Percentiles rank a stretch among this genome's conserved stretches.
Evolutionary conservation across 1,140 invertebrate genomes (phyloP).

Genomic region (Temnothorax longispinosus): DNA sequence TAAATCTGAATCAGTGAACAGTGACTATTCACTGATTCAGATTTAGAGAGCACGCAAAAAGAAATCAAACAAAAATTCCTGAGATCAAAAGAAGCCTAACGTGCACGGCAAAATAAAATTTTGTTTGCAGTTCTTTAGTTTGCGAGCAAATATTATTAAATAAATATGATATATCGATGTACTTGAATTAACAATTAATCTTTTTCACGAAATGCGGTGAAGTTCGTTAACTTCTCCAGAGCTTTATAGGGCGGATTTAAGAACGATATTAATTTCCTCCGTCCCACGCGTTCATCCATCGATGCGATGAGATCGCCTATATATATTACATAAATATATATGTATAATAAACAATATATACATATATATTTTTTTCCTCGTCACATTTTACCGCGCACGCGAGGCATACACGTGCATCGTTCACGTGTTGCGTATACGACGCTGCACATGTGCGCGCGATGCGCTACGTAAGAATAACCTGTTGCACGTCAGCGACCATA

Average conservation of each 20-base stretch:
- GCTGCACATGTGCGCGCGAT: background rate
- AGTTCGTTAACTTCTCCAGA: constrained; percentile 17
- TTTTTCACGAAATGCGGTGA: constrained; percentile 2
- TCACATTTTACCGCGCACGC: background rate
- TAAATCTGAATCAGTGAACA: no score
- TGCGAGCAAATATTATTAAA: background rate
- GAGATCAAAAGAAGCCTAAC: background rate
- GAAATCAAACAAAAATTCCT: background rate
- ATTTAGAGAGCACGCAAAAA: background rate
- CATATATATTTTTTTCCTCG: background rate
- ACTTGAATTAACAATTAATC: background rate
- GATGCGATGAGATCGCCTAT: background rate
- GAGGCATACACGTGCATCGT: background rate
- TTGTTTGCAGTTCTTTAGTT: background rate
- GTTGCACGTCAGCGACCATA: constrained; percentile 53
- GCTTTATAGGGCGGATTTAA: constrained; percentile 12
- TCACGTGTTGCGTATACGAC: background rate
- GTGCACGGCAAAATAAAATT: background rate
- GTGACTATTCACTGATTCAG: no score
- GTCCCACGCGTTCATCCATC: background rate
- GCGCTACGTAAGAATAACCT: constrained; percentile 57
- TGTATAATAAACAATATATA: background rate
- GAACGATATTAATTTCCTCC: constrained; percentile 10
- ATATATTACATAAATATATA: constrained; percentile 8
- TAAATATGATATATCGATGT: background rate